Evolutionary conservation across 2,797 vertebrate species (phyloP).

Genomic region (Pogonophryne albipinna): DNA sequence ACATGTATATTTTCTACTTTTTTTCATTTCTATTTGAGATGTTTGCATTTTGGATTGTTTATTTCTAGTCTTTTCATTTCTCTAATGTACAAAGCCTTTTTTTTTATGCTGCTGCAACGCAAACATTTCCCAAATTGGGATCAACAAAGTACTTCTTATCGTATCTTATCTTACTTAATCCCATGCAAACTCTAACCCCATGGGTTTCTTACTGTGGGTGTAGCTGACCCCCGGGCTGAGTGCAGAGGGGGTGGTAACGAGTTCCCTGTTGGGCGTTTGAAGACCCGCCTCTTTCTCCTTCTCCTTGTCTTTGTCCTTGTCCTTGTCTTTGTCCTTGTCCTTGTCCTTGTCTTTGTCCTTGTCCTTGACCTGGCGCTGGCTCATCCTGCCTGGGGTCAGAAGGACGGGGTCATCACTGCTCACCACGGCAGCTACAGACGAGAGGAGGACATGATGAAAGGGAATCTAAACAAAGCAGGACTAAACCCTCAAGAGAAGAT

Average conservation of each 20-base stretch:
- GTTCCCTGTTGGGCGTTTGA: constrained; percentile 91
- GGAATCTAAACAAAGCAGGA: not conserved
- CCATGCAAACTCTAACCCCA: too few species aligned
- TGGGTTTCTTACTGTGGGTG: constrained; percentile 87
- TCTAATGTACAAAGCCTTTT: too few species aligned
- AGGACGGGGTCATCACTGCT: constrained; percentile 89
- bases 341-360: constrained; percentile 65
- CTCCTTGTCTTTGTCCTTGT: constrained; percentile 38
- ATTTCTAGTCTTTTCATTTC: too few species aligned
- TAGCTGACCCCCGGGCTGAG: constrained; percentile 91
- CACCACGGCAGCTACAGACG: constrained; percentile 81
- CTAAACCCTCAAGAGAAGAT: not conserved
- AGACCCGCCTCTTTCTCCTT: constrained; percentile 89
- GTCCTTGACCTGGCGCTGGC: constrained; percentile 92
- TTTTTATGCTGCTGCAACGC: too few species aligned
- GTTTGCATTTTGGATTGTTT: too few species aligned
- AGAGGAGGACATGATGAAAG: not conserved
- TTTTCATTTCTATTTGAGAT: too few species aligned
- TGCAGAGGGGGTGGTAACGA: constrained; percentile 82
- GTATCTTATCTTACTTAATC: too few species aligned
- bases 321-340: constrained; percentile 67
- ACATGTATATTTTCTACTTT: too few species aligned
- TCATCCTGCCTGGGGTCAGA: constrained; percentile 94
- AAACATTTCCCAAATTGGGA: too few species aligned
- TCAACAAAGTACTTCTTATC: too few species aligned